These are phyloP conservation scores for Liasis olivaceus DNA, from an alignment of 2,797 vertebrate species.

Conservation along the genomic window DNA sequence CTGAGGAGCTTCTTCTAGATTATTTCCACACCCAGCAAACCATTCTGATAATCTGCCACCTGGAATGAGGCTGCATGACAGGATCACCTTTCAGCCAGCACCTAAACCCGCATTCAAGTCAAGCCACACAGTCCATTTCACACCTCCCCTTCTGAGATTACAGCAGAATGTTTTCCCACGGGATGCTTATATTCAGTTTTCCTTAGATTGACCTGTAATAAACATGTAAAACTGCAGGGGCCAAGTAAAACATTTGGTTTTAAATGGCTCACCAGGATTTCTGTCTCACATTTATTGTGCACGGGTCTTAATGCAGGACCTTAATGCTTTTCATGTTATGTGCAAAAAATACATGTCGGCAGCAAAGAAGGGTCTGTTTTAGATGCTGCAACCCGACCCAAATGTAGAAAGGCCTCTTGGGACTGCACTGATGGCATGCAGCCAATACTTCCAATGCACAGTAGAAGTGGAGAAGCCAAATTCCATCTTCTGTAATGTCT, in stretches of 20 bases:
- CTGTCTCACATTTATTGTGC: background rate
- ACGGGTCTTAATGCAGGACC: background rate
- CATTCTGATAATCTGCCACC: background rate
- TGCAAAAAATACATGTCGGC: background rate
- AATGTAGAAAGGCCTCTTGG: background rate
- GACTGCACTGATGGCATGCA: background rate
- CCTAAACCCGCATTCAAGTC: background rate
- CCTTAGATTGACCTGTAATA: background rate
- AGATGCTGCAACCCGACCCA: background rate
- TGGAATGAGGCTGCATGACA: background rate
- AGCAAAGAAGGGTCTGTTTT: background rate
- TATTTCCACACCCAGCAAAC: background rate
- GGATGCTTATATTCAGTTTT: background rate
- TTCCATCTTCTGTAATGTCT: background rate
- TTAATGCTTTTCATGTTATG: background rate
- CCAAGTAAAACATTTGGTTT: background rate
- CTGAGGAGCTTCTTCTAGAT: background rate
- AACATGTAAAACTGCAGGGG: background rate
- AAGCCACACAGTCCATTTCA: background rate
- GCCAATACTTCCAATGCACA: background rate
- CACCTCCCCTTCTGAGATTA: background rate
- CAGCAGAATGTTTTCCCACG: background rate
- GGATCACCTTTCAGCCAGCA: background rate
- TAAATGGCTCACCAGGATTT: background rate
- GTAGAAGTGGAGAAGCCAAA: background rate